Evolutionary conservation across 1,140 invertebrate genomes (phyloP), one percentile per base, ranked within the genome.

Genomic region (Heterodera schachtii): DNA sequence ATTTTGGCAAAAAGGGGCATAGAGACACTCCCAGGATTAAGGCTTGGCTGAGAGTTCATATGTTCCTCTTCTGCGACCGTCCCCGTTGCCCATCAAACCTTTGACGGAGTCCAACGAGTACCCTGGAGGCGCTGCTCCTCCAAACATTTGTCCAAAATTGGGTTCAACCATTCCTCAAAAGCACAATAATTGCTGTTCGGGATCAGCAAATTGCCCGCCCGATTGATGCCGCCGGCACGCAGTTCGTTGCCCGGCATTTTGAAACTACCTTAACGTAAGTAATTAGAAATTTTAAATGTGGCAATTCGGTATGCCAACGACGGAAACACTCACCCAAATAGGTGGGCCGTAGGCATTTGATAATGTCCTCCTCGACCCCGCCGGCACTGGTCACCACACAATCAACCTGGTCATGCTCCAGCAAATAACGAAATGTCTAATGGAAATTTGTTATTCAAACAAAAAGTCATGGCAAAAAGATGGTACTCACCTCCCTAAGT

Each of bases 171-270:
- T 90, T 98, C 94, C 92, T 99, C 97, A 92, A 99, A 99, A 85
- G 93, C 92, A 87, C 97, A 98, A 91, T 99, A 99, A 92, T 99
- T 99, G 87, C 97, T 93, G 92, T 99, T 99, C 6, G 98, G 97
- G 2, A 98, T 96, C 44, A 99, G 91, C 49, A 99, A 92, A 92
- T 99, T 99, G 49, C 98, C 97, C 85, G 97, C 98, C 85, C 98
- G 92, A 91, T 99, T 99, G 57, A 99, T 94, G 11, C 97, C 98
- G 84, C 93, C 93, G 8, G 94, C 93, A 80, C 96, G 92, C 19
- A 97, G 92, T 66, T 87, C 84, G 52, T 80, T 81, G 6, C 91
- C 91, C 64, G 84, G 78, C 21, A 92, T 82, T 46, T 81, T 71
- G 83, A 92, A 92, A 69, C 91, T 90, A 13, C 84, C 84, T 85